These are phyloP conservation scores for Myripristis jacobus DNA, from an alignment of 2,797 vertebrate species.

Conservation along the genomic window DNA sequence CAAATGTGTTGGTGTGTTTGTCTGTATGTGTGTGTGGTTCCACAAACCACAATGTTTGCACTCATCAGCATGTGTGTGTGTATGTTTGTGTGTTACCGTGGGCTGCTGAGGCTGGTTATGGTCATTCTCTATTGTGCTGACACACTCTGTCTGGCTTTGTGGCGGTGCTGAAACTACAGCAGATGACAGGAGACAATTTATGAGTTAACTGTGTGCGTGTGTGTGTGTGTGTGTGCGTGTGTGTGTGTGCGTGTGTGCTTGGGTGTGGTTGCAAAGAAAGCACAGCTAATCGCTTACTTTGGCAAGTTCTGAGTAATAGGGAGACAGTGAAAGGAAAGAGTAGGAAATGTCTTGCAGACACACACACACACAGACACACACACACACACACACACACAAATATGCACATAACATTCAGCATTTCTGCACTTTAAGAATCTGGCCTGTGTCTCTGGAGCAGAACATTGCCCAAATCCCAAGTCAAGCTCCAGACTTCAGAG, in stretches of 20 bases:
- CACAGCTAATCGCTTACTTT: constrained; percentile 75
- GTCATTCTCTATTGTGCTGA: constrained; percentile 27
- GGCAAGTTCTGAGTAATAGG: constrained; percentile 49
- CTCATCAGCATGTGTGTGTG: constrained; percentile 32
- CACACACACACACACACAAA: constrained; percentile 22
- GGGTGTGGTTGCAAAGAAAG: constrained; percentile 60
- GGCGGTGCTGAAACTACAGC: constrained; percentile 24
- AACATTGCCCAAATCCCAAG: constrained; percentile 66
- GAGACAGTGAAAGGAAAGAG: constrained; percentile 52
- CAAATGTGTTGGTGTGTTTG: constrained; percentile 16
- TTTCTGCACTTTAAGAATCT: constrained; percentile 36
- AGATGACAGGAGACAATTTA: constrained; percentile 43
- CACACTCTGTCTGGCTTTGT: neutral
- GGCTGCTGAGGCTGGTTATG: constrained; percentile 42
- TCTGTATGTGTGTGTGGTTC: constrained; percentile 2
- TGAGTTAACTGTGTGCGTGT: no score
- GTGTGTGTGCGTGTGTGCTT: constrained; percentile 28
- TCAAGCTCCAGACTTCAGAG: constrained; percentile 58
- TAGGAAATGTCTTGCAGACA: constrained; percentile 54
- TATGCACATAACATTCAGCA: constrained; percentile 17
- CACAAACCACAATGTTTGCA: neutral
- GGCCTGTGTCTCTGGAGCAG: constrained; percentile 48
- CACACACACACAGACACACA: constrained; percentile 18
- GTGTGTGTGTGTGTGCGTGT: constrained; percentile 24
- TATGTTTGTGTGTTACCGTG: constrained; percentile 44